These are phyloP conservation scores for Lepidostoma basale DNA, from an alignment of 1,140 invertebrate species.

Conservation along the genomic window DNA sequence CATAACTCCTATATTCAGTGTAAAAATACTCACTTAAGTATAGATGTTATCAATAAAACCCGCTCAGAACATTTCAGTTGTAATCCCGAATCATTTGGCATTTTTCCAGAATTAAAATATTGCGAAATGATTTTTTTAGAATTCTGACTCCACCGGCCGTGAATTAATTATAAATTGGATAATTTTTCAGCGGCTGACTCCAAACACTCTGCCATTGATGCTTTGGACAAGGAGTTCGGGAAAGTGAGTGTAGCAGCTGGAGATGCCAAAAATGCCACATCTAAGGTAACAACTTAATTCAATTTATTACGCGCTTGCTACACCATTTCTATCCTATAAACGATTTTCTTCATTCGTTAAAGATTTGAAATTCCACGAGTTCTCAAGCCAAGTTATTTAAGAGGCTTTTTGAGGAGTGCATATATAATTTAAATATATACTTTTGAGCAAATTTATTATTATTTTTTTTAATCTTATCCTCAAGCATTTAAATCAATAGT, in stretches of 20 bases:
- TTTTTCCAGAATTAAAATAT: neutral
- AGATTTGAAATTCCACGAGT: too few species aligned
- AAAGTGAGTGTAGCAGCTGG: conserved; percentile 57
- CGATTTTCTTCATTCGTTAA: too few species aligned
- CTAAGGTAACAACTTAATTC: conserved; percentile 41
- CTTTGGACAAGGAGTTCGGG: conserved; percentile 55
- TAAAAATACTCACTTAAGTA: too few species aligned
- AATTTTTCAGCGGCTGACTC: conserved; percentile 27
- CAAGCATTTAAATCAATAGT: too few species aligned
- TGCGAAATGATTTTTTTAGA: neutral
- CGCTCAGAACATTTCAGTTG: neutral
- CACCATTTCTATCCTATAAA: too few species aligned
- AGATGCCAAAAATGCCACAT: conserved; percentile 55
- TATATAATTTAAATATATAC: too few species aligned
- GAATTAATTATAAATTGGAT: neutral
- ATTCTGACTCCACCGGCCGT: neutral
- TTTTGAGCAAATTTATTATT: too few species aligned
- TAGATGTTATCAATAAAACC: neutral
- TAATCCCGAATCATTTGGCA: neutral
- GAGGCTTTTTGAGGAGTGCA: too few species aligned
- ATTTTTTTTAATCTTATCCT: too few species aligned
- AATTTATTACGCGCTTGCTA: neutral
- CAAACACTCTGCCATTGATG: conserved; percentile 42
- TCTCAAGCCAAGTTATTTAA: too few species aligned
- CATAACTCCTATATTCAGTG: too few species aligned